These are phyloP conservation scores for Sarcoramphus papa DNA, from an alignment of 2,797 vertebrate genomes.

Conservation along the genomic window DNA sequence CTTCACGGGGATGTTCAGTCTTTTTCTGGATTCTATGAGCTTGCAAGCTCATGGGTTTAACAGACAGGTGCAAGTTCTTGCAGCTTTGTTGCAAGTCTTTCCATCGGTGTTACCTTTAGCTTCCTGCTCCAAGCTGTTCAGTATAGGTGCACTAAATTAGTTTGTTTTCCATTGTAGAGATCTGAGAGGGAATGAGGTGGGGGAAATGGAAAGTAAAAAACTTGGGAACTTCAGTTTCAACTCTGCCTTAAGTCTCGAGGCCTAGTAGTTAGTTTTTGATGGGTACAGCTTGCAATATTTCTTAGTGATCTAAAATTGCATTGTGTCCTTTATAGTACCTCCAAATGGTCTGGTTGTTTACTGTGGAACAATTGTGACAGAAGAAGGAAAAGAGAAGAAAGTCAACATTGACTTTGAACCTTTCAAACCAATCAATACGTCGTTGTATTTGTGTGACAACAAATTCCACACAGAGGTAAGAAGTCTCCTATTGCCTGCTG, in stretches of 20 bases:
- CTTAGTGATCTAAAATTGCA: background rate
- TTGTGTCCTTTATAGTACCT: conserved; percentile 84
- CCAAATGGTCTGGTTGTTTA: conserved; percentile 99
- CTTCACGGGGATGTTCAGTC: background rate
- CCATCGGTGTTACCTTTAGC: background rate
- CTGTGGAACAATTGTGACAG: conserved; percentile 99
- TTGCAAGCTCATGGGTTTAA: background rate
- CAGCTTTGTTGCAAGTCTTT: background rate
- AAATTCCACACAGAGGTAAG: conserved; percentile 99
- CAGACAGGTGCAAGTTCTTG: background rate
- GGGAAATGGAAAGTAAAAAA: background rate
- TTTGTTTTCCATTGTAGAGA: background rate
- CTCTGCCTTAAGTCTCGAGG: background rate
- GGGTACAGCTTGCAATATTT: background rate
- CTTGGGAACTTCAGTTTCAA: background rate
- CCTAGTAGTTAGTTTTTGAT: background rate
- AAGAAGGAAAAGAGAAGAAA: conserved; percentile 99
- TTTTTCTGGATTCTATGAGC: background rate
- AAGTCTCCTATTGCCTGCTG: background rate
- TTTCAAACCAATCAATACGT: conserved; percentile 99
- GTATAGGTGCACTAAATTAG: background rate
- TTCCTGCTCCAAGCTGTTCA: background rate
- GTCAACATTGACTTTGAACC: conserved; percentile 99
- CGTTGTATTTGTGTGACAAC: conserved; percentile 98
- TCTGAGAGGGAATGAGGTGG: background rate